These are phyloP conservation scores for Exephanes ischioxanthus DNA, from an alignment of 2,888 invertebrate species.

Conservation along the genomic window DNA sequence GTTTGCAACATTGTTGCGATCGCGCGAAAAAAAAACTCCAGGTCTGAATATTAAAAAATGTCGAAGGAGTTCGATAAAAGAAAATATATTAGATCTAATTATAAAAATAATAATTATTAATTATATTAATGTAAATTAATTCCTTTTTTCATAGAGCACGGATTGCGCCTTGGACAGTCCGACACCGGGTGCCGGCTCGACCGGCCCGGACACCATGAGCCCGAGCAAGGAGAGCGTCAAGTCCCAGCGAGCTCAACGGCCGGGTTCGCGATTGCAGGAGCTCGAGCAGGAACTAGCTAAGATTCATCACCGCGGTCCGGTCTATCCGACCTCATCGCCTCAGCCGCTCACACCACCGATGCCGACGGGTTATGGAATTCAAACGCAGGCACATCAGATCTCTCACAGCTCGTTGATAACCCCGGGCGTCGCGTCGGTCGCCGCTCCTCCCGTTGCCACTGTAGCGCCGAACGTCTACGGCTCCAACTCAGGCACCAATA, in stretches of 20 bases:
- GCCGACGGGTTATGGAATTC: slow-evolving; percentile 70
- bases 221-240: slow-evolving; percentile 82
- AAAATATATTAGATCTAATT: neutral
- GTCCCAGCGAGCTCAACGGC: slow-evolving; percentile 75
- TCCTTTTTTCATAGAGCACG: slow-evolving; percentile 65
- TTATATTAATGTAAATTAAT: neutral
- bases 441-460: slow-evolving; percentile 75
- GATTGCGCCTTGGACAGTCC: slow-evolving; percentile 79
- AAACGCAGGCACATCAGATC: slow-evolving; percentile 60
- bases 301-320: slow-evolving; percentile 83
- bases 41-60: neutral
- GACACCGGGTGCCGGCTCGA: slow-evolving; percentile 72
- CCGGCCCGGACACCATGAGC: slow-evolving; percentile 78
- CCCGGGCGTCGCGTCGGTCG: slow-evolving; percentile 72
- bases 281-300: slow-evolving; percentile 84
- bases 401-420: slow-evolving; percentile 73
- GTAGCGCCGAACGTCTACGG: slow-evolving; percentile 76
- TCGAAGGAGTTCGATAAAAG: neutral
- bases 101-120: neutral
- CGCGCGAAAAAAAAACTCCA: neutral
- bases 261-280: slow-evolving; percentile 82
- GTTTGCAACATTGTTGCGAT: too few relatives aligned
- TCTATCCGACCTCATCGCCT: slow-evolving; percentile 76
- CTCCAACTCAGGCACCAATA: slow-evolving; percentile 77
- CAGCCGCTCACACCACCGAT: slow-evolving; percentile 80